These are phyloP conservation scores for Apocheima hispidaria DNA, from an alignment of 2,888 invertebrate species.

Conservation along the genomic window DNA sequence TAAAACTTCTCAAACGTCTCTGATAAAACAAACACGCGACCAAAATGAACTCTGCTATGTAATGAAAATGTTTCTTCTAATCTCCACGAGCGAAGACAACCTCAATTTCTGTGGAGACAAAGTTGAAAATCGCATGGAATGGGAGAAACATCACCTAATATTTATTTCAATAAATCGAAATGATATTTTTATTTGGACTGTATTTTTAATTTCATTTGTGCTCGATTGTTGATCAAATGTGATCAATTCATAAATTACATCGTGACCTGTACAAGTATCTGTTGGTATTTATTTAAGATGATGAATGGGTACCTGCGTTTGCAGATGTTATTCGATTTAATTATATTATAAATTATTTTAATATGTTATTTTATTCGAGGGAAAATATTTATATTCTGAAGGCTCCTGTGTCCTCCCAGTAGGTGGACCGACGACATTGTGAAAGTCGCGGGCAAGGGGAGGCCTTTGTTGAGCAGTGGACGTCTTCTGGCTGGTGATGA, in stretches of 20 bases:
- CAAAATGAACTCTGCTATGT: constrained; percentile 26
- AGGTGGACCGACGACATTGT: too few species aligned
- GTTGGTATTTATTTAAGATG: not conserved
- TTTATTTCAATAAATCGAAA: constrained; percentile 23
- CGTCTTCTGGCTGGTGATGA: too few species aligned
- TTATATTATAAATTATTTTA: too few species aligned
- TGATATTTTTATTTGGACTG: constrained; percentile 19
- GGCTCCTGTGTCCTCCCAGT: too few species aligned
- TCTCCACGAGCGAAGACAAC: not conserved
- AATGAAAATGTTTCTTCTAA: constrained; percentile 23
- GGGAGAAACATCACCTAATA: constrained; percentile 6
- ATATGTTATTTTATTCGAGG: too few species aligned
- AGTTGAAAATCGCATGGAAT: not conserved
- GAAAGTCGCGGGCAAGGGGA: too few species aligned
- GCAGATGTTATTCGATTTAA: not conserved
- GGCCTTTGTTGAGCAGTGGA: too few species aligned
- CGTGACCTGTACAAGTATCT: not conserved
- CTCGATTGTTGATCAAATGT: constrained; percentile 8
- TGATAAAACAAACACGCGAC: constrained; percentile 29
- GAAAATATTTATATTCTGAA: too few species aligned
- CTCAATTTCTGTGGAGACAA: not conserved
- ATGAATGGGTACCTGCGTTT: not conserved
- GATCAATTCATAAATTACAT: not conserved
- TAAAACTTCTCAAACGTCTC: constrained; percentile 1
- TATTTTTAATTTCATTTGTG: constrained; percentile 17